phyloP scores from a whole-genome alignment of 2,888 invertebrate species.

The Teleiodes luculella region DNA sequence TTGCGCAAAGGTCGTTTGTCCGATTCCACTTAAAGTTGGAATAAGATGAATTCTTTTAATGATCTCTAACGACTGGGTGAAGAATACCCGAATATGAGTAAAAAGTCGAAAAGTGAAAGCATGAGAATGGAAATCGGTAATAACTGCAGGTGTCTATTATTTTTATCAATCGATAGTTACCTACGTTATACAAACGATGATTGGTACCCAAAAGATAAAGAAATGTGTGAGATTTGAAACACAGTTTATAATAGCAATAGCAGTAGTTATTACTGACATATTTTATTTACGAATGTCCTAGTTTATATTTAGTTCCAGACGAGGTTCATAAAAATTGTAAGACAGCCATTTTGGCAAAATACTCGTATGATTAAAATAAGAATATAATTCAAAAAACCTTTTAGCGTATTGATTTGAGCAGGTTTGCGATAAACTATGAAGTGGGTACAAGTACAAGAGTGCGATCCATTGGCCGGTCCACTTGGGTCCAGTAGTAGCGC shows the following conservation, averaged over 20 bases:
- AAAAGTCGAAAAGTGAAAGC: conserved; percentile 51
- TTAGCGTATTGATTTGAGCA: not conserved
- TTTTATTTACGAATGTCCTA: not conserved
- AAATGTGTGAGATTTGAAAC: not conserved
- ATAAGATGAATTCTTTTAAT: conserved; percentile 32
- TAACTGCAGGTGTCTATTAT: conserved; percentile 27
- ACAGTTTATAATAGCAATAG: not conserved
- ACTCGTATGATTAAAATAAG: too few relatives aligned
- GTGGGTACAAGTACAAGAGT: conserved; percentile 1
- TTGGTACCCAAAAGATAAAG: not conserved
- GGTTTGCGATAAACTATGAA: conserved; percentile 11
- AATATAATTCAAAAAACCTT: too few relatives aligned
- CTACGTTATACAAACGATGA: conserved; percentile 21
- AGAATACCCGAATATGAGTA: conserved; percentile 27
- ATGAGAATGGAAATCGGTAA: conserved; percentile 39
- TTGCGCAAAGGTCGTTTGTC: conserved; percentile 62
- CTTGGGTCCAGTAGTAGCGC: conserved; percentile 51
- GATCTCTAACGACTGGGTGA: conserved; percentile 27
- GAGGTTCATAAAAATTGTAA: too few relatives aligned
- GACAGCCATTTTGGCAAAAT: too few relatives aligned
- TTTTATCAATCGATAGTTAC: conserved; percentile 30
- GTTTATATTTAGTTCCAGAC: too few relatives aligned
- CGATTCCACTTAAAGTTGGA: conserved; percentile 45
- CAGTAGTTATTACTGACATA: not conserved
- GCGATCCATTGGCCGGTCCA: conserved; percentile 20